Percentiles rank a stretch among this genome's conserved stretches.
Conservation (phyloP, 35 echinoderm and acorn worm genomes). For the Lytechinus pictus region DNA sequence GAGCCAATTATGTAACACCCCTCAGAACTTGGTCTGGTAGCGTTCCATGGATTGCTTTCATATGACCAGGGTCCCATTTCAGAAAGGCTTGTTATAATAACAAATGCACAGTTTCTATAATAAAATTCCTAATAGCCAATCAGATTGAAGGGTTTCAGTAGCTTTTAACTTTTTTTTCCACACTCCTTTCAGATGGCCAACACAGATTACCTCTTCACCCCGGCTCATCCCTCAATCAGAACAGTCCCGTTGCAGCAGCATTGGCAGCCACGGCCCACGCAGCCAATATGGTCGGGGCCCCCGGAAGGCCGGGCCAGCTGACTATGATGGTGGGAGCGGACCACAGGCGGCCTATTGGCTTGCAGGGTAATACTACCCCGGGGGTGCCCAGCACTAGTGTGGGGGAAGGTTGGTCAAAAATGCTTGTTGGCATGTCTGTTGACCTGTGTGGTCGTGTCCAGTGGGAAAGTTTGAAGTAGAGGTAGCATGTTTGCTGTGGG, state of each 20-base stretch:
- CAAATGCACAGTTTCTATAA: too few species aligned
- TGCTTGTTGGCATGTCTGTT: not conserved
- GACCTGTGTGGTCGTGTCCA: not conserved
- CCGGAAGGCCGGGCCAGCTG: slow-evolving; percentile 62
- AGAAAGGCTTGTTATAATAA: too few species aligned
- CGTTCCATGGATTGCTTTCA: too few species aligned
- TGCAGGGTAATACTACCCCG: slow-evolving; percentile 47
- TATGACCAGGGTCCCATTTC: too few species aligned
- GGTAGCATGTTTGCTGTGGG: not conserved
- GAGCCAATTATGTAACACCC: too few species aligned
- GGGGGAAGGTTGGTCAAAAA: slow-evolving; percentile 46
- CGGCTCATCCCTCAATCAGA: slow-evolving; percentile 48
- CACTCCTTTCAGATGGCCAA: slow-evolving; percentile 58
- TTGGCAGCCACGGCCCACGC: slow-evolving; percentile 66
- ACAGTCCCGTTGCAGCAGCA: slow-evolving; percentile 66
- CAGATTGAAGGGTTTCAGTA: too few species aligned
- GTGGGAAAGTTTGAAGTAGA: not conserved
- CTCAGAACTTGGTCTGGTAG: too few species aligned
- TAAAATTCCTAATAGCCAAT: too few species aligned
- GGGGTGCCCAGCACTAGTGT: slow-evolving; percentile 49
- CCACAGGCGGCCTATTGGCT: slow-evolving; percentile 53
- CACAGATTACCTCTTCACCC: slow-evolving; percentile 64
- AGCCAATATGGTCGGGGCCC: slow-evolving; percentile 54
- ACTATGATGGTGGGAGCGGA: slow-evolving; percentile 77
- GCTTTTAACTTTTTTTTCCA: too few species aligned